These are phyloP conservation scores for Rattus rattus DNA, from an alignment of 2,113 vertebrate genomes.

Conservation along the genomic window DNA sequence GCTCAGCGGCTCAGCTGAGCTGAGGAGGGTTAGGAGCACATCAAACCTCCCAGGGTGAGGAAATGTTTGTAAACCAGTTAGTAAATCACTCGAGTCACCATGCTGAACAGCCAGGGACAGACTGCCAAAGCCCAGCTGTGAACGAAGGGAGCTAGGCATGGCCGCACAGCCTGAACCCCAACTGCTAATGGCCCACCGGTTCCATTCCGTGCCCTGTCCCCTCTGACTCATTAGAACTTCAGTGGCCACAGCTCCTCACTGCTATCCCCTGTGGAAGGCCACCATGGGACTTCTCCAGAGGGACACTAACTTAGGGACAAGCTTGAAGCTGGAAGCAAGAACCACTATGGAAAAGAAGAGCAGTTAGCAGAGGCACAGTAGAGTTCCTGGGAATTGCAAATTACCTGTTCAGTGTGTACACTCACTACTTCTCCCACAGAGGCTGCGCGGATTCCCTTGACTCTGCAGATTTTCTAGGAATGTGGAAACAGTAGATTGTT, in stretches of 20 bases:
- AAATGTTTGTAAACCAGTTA: conserved; percentile 93
- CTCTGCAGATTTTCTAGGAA: conserved; percentile 64
- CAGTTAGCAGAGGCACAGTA: conserved; percentile 45
- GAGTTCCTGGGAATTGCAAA: conserved; percentile 38
- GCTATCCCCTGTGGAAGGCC: background rate
- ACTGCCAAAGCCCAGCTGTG: conserved; percentile 95
- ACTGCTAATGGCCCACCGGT: conserved; percentile 24
- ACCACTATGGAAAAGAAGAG: conserved; percentile 47
- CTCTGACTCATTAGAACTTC: background rate
- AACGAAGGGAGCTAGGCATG: conserved; percentile 81
- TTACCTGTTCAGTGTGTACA: conserved; percentile 31
- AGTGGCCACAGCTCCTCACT: background rate
- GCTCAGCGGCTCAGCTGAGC: conserved; percentile 86
- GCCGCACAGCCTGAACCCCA: conserved; percentile 68
- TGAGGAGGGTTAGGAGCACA: conserved; percentile 85
- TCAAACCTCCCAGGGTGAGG: conserved; percentile 90
- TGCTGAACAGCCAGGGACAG: conserved; percentile 86
- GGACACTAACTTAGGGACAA: conserved; percentile 38
- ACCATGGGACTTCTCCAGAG: conserved; percentile 48
- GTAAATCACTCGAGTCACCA: conserved; percentile 92
- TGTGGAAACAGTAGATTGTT: conserved; percentile 57
- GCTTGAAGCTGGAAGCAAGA: conserved; percentile 47
- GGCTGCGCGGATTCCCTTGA: conserved; percentile 79
- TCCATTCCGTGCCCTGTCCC: conserved; percentile 48
- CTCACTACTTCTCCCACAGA: conserved; percentile 65